phyloP scores from a whole-genome alignment of 2,113 vertebrate species.

The Erpornis zantholeuca region DNA sequence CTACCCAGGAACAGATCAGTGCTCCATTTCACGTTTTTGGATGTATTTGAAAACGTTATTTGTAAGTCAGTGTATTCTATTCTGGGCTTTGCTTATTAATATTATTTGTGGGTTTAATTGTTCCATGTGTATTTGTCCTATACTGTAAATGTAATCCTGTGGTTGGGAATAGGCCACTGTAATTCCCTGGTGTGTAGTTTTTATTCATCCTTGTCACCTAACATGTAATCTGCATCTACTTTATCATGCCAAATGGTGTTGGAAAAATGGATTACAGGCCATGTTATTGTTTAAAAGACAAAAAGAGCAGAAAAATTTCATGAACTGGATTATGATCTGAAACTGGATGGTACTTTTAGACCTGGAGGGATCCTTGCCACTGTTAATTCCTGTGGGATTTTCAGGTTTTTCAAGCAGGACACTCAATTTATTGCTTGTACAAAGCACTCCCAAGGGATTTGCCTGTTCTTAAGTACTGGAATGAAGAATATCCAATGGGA shows the following conservation, averaged over 20 bases:
- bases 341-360: conserved; percentile 11
- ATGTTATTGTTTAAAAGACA: not conserved
- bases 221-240: not conserved
- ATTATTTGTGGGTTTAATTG: conserved; percentile 21
- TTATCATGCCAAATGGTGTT: not conserved
- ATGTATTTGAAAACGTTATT: conserved; percentile 34
- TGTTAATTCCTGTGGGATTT: not conserved
- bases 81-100: not conserved
- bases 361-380: not conserved
- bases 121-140: conserved; percentile 10
- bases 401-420: not conserved
- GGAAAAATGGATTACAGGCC: not conserved
- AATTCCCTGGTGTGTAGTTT: not conserved
- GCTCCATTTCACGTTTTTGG: conserved; percentile 30
- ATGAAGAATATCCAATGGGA: not conserved
- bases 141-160: conserved; percentile 28
- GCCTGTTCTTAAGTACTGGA: not conserved
- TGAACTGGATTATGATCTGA: not conserved
- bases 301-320: not conserved
- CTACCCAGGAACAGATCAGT: not conserved
- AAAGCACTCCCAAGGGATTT: not conserved
- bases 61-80: not conserved
- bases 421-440: not conserved
- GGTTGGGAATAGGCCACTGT: not conserved
- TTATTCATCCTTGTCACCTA: not conserved